Base-by-base conservation (phyloP, 2,113 vertebrate genomes). In the Onychostoma macrolepis region DNA sequence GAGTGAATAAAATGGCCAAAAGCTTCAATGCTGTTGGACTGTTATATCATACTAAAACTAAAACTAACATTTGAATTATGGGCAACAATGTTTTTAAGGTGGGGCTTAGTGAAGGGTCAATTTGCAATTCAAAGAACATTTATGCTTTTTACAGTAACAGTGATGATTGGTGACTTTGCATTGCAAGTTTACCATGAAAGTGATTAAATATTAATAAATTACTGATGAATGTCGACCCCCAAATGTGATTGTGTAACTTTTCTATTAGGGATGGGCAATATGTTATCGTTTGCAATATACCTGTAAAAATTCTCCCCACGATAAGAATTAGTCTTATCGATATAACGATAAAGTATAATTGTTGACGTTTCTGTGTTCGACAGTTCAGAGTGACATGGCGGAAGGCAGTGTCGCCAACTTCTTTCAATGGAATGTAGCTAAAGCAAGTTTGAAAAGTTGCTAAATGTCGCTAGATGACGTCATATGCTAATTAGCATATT, bases 181-280 rank as follows among this genome's bases (percentile, higher is more conserved):
- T 71, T 71, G 4, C 13, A 71, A 36, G 67, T 33, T 36, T 36
- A 19, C 67, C 15, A 28, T 36, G 67, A 19, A 9, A 28, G 8
- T 33, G 15, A 71, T 71, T 33, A 71, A 71, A 71, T 71, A 77
- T 30, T 50, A 26, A 50, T 28, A 28, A 28, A 48, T 19, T 77
- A 43, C 72, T 75, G 38, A n/a, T n/a, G 24, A 75, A 75, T 43
- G 38, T 10, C 7, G 72, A 75, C 21, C 72, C 24, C 24, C 43
- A 74, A 75, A 38, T 71, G 6, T 74, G 38, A 74, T 74, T 41
- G 21, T 74, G 71, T n/a, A 75, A 43, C 71, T 15, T 43, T 74
- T 43, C 5, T 26, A n/a, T n/a, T n/a, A n/a, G n/a, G n/a, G n/a
- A n/a, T 75, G 11, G 43, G 9, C 43, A 9, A 43, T 43, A 43